Evolutionary conservation across 2,113 vertebrate genomes (phyloP), one percentile per base, ranked within the genome.

Genomic region (Thryonomys swinderianus): DNA sequence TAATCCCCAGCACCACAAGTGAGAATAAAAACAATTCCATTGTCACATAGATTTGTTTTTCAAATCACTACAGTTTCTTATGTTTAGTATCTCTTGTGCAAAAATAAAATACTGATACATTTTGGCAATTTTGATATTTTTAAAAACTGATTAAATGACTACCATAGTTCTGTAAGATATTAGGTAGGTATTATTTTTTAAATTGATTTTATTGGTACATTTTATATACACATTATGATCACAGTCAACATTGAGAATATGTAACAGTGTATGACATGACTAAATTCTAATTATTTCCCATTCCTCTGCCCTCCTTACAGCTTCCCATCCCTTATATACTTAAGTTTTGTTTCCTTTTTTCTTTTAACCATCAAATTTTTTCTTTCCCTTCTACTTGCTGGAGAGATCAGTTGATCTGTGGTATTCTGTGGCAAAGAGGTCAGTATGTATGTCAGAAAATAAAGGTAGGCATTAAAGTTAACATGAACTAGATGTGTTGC

Each of bases 31-130:
- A 4, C 7, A 96, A 86, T 91, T 86, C 5, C 13, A 57, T 57
- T 85, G 3, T 78, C 64, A 96, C 34, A 84, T 73, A 80, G 88
- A 42, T 55, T 95, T 93, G 18, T 42, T 71, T 93, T 87, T 94
- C 89, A 27, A 83, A 84, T 93, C 85, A 78, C n/a, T 18, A 79
- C 48, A 84, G 4, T 3, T 23, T 53, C 27, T 37, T 62, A 71
- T 32, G 10, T 67, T 90, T 85, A 89, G 90, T 88, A 30, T 64
- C 16, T 86, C 4, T 74, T 91, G 92, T 82, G 27, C 34, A 80
- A 88, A 92, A 85, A 79, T 2, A 91, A 18, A 78, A 25, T 9
- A 92, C 66, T 93, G 13, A n/a, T 27, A 30, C 20, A 95, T 85
- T 91, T 97, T 88, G 25, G 67, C 74, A 92, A 74, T 16, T 25